Evolutionary conservation across 2,113 vertebrate genomes (phyloP), one percentile per base, ranked within the genome.

Genomic region (Oreocharis arfaki): DNA sequence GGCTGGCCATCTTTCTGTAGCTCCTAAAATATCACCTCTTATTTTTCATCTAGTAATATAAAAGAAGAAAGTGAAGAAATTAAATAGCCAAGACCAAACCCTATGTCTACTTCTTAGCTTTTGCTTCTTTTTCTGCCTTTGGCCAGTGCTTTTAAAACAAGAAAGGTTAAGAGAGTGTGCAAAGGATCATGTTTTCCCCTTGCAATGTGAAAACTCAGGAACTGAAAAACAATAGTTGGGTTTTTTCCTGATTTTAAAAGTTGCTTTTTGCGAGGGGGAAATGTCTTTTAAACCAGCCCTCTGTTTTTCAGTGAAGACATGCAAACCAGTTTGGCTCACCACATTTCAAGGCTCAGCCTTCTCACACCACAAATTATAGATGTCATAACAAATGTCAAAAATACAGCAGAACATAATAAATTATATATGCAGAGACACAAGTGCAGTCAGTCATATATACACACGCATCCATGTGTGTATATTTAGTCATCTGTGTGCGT

Each of bases 351-450:
- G 88, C 61, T 90, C 88, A 89, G 69, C 56, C 88, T 88, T 88
- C 76, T 92, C 73, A 71, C 86, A 94, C 90, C 95, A 89, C 96
- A 97, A 94, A 96, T 96, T 96, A 92, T 26, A 95, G 93, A 95
- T 78, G 86, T 75, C 83, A 65, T 53, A 87, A 96, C 41, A 84
- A 87, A 81, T 47, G 94, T 96, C 93, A 95, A 94, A 97, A 96
- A 96, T 96, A 95, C 74, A 93, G 79, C 56, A 47, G 56, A 57
- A 60, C 35, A 22, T 75, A 86, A 89, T 81, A 71, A 78, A 59
- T 93, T 74, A 64, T 86, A 95, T 87, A 90, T 56, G 80, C 86
- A 74, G 28, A 42, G 64, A 68, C 80, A 84, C 35, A 77, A 92
- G 55, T 22, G 2, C 61, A 85, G 50, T 53, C 80, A 84, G 75